phyloP scores from a whole-genome alignment of 2,888 invertebrate genomes.

The Junonia oenone region DNA sequence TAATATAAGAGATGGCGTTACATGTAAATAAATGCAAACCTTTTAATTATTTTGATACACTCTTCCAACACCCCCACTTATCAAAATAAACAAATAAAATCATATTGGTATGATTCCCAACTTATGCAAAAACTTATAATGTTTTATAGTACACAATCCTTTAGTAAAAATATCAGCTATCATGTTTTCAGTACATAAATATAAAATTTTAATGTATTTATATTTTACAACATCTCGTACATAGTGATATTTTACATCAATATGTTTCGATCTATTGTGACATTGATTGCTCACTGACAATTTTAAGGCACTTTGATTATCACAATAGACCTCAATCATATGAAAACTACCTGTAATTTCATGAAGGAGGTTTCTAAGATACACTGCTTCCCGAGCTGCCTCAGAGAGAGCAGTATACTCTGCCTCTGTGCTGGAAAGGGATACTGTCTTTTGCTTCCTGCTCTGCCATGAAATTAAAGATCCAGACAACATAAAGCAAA shows the following conservation, averaged over 20 bases:
- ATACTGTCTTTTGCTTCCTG: no score
- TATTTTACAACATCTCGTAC: slow-evolving; percentile 11
- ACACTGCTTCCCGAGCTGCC: slow-evolving; percentile 15
- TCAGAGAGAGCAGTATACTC: slow-evolving; percentile 20
- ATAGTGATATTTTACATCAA: slow-evolving; percentile 16
- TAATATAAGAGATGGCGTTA: no score
- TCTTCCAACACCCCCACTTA: no score
- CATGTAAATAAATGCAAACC: no score
- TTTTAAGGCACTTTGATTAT: slow-evolving; percentile 24
- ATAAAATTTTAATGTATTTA: slow-evolving; percentile 10
- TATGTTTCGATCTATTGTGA: slow-evolving; percentile 19
- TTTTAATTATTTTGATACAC: no score
- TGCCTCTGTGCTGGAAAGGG: no score
- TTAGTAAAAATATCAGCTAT: slow-evolving; percentile 22
- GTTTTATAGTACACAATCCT: slow-evolving; percentile 14
- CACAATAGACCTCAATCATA: slow-evolving; percentile 15
- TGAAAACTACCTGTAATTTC: slow-evolving; percentile 17
- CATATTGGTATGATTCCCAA: no score
- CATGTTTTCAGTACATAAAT: slow-evolving; percentile 18
- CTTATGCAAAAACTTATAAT: no score
- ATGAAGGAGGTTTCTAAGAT: no score
- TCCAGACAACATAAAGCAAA: no score
- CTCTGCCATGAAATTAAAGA: no score
- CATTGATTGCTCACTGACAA: slow-evolving; percentile 14
- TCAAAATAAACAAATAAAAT: no score